Conservation (phyloP, 2,888 invertebrate species). For the Polymixis flavicincta region DNA sequence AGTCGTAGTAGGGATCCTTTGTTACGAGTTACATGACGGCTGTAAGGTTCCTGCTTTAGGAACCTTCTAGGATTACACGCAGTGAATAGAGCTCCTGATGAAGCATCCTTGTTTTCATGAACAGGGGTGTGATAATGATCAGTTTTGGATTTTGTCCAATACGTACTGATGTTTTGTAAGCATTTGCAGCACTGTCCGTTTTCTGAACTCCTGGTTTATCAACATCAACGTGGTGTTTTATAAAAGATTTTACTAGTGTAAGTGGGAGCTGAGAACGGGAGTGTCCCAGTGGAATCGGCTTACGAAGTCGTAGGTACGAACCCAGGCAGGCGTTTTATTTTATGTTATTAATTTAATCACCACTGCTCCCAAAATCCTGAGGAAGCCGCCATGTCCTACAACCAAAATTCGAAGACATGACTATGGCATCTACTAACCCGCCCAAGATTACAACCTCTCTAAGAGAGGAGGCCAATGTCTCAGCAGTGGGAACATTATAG, state of each 20-base stretch:
- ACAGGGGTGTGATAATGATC: constrained; percentile 45
- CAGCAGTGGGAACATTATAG: no score
- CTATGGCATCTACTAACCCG: no score
- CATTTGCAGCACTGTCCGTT: background rate
- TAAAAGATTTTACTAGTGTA: background rate
- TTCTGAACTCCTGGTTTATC: background rate
- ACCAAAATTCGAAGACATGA: no score
- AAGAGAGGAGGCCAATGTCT: no score
- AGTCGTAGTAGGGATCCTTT: constrained; percentile 77
- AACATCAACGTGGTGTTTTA: background rate
- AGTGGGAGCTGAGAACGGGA: no score
- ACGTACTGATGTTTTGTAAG: constrained; percentile 9
- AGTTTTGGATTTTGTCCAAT: constrained; percentile 33
- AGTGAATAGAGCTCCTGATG: constrained; percentile 47
- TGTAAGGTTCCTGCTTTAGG: constrained; percentile 68
- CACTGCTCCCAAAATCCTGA: no score
- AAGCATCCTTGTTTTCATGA: constrained; percentile 46
- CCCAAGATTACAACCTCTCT: no score
- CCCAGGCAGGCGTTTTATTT: no score
- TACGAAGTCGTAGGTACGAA: no score
- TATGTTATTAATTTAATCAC: no score
- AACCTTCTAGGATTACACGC: constrained; percentile 63
- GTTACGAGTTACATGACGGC: constrained; percentile 72
- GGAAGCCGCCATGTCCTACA: no score
- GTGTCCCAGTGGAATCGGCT: no score